phyloP scores from a whole-genome alignment of 2,888 invertebrate genomes.

The Caenorhabditis sp. region DNA sequence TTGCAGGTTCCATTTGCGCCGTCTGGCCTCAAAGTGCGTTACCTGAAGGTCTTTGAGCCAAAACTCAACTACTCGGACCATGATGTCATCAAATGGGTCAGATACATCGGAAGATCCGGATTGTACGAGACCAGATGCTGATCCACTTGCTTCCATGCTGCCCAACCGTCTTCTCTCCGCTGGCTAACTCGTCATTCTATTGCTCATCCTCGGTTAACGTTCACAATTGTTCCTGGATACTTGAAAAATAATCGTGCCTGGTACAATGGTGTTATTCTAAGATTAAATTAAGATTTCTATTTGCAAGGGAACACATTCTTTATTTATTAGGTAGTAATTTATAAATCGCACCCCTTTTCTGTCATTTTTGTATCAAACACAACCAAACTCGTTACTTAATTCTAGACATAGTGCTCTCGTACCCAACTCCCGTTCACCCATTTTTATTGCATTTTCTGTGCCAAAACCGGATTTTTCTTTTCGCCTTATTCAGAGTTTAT shows the following conservation, averaged over 20 bases:
- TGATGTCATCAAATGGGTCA: conserved; percentile 99
- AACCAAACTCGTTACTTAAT: background rate
- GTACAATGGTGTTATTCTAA: no score
- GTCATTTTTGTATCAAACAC: background rate
- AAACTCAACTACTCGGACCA: conserved; percentile 99
- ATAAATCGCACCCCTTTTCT: conserved; percentile 8
- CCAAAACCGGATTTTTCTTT: background rate
- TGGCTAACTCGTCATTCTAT: background rate
- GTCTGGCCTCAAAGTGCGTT: conserved; percentile 99
- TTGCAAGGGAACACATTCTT: background rate
- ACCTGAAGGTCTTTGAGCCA: conserved; percentile 98
- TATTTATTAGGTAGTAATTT: conserved; percentile 14
- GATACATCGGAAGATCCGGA: conserved; percentile 99
- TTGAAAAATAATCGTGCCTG: background rate
- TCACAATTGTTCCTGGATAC: background rate
- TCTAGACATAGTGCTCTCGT: background rate
- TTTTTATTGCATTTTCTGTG: conserved; percentile 6
- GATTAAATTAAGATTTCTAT: background rate
- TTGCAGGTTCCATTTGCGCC: conserved; percentile 96
- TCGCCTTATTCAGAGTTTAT: conserved; percentile 5
- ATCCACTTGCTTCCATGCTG: background rate
- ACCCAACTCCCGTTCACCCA: background rate
- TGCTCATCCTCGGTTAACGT: conserved; percentile 1
- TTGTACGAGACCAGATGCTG: conserved; percentile 98
- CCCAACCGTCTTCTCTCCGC: background rate